Base-by-base conservation (phyloP, 2,888 invertebrate genomes). In the Mythimna vitellina region DNA sequence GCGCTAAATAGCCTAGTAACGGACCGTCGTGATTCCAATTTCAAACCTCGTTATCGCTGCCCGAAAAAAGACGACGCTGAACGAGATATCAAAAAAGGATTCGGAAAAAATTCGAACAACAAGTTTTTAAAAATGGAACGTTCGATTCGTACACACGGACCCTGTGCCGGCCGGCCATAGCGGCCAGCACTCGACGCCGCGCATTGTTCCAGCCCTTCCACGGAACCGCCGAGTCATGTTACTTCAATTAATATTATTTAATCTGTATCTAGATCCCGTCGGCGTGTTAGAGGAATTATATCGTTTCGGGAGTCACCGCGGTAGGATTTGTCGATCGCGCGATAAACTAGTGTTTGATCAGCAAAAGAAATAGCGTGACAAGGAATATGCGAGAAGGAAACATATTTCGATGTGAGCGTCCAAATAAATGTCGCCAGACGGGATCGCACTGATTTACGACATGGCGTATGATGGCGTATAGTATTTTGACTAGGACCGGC, bases 201-300 rank as follows among this genome's bases (percentile, higher is more conserved):
- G 85, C 90, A 91, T 91, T 92, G 92, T 94, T 92, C 92, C 91
- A 92, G 91, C 93, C 93, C 93, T 93, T 92, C 90, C 69, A 70
- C 83, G 81, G 78, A 85, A 89, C 86, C 85, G 95, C 93, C 92
- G 93, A 93, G 90, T 96, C 96, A 96, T 92, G 89, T 86, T 83
- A 86, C 87, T 84, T 92, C 93, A 92, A 95, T 95, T 95, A 95
- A 96, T 96, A 95, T 93, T 93, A 92, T 93, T 95, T 94, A 95
- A 93, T 92, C 91, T 89, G 89, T 91, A 92, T 92, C 92, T 92
- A 91, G 91, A 92, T 91, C 91, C 90, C 89, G 91, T 86, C 91
- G 90, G 91, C 90, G 91, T 93, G 93, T 92, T 93, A 93, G 92
- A 92, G 88, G 92, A 92, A 93, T 93, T 92, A 93, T 87, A 92